Evolutionary conservation across 2,113 vertebrate genomes (phyloP).

Genomic region (Leptodactylus fuscus): DNA sequence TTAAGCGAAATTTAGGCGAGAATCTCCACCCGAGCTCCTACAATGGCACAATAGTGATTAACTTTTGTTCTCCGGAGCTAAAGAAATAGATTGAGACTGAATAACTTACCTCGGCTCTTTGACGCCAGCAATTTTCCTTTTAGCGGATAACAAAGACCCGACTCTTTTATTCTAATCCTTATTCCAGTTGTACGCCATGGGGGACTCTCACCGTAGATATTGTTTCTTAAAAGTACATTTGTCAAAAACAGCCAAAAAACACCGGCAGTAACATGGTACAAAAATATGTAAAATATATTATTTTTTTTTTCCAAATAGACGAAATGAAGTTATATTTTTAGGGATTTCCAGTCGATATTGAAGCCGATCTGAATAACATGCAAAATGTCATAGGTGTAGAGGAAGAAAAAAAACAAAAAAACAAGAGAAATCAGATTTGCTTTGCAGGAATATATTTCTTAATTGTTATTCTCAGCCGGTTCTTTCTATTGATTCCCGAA

Average conservation of each 20-base stretch:
- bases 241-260: background rate
- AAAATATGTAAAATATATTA: too few species aligned
- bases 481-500: slow-evolving; percentile 25
- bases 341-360: too few species aligned
- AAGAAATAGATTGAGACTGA: background rate
- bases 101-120: background rate
- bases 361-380: too few species aligned
- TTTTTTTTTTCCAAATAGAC: too few species aligned
- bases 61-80: background rate
- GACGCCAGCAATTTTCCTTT: slow-evolving; percentile 1
- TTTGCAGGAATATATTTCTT: slow-evolving; percentile 23
- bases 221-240: background rate
- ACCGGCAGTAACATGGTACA: too few species aligned
- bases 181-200: background rate
- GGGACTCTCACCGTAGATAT: background rate
- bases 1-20: too few species aligned
- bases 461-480: slow-evolving; percentile 12
- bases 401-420: background rate
- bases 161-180: background rate
- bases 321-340: too few species aligned
- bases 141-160: background rate
- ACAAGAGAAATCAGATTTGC: background rate
- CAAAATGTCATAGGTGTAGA: background rate
- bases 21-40: background rate
- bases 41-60: background rate